Evolutionary conservation across 2,888 invertebrate species (phyloP).

Genomic region (Lasioglossum vierecki): DNA sequence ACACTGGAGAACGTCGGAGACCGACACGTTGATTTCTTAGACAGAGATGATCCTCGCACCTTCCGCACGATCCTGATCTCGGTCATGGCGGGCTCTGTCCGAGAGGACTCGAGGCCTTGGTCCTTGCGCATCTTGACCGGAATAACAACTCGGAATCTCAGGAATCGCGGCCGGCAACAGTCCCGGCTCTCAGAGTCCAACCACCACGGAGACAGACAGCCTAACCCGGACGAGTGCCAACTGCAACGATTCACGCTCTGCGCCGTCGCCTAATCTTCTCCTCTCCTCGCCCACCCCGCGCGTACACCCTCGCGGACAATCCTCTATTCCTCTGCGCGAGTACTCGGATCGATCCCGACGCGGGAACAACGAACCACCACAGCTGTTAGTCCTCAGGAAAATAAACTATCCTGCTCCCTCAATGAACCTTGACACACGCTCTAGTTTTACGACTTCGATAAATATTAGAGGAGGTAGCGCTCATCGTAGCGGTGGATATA

Average conservation of each 20-base stretch:
- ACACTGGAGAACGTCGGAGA: background rate
- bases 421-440: background rate
- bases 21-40: no score
- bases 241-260: slow-evolving; percentile 22
- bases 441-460: no score
- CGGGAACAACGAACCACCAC: slow-evolving; percentile 19
- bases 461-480: background rate
- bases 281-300: background rate
- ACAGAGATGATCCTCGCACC: slow-evolving; percentile 57
- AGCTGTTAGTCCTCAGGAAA: background rate
- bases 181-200: slow-evolving; percentile 5
- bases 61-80: slow-evolving; percentile 72
- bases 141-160: background rate
- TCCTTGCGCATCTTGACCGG: slow-evolving; percentile 38
- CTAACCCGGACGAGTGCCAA: slow-evolving; percentile 26
- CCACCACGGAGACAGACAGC: background rate
- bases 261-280: slow-evolving; percentile 35
- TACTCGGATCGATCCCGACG: slow-evolving; percentile 44
- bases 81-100: slow-evolving; percentile 67
- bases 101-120: background rate
- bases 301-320: background rate
- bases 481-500: background rate
- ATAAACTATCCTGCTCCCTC: background rate
- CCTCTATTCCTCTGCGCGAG: background rate
- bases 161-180: slow-evolving; percentile 21